Conservation (phyloP, 2,113 vertebrate genomes). For the Tragelaphus strepsiceros region DNA sequence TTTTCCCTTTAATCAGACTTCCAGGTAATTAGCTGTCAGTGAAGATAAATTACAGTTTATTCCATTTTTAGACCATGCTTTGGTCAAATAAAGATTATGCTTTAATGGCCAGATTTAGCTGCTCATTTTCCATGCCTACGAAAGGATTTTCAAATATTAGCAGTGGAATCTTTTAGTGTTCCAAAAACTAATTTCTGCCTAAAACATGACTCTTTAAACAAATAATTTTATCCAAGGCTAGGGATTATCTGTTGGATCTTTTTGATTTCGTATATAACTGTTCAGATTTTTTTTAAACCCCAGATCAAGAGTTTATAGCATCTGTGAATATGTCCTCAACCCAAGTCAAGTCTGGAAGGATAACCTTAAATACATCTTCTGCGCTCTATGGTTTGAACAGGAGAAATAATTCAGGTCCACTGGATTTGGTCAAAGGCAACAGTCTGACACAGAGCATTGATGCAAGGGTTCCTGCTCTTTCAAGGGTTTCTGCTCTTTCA, state of each 20-base stretch:
- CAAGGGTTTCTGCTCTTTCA: too few species aligned
- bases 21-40: constrained; percentile 82
- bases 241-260: not conserved
- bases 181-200: constrained; percentile 52
- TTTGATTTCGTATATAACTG: not conserved
- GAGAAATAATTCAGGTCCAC: not conserved
- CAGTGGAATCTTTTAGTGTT: constrained; percentile 40
- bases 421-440: not conserved
- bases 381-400: fast-evolving
- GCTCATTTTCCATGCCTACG: constrained; percentile 63
- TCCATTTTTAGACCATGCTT: constrained; percentile 76
- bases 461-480: too few species aligned
- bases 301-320: not conserved
- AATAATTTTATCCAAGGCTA: not conserved
- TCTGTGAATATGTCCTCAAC: too few species aligned
- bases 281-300: not conserved
- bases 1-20: constrained; percentile 83
- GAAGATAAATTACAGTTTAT: constrained; percentile 81
- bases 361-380: fast-evolving
- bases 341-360: not conserved
- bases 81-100: constrained; percentile 77
- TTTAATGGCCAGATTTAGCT: constrained; percentile 70
- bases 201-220: not conserved
- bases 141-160: constrained; percentile 65
- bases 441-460: fast-evolving